These are phyloP conservation scores for Phylloscopus trochiloides DNA, from an alignment of 2,113 vertebrate species.

Conservation along the genomic window DNA sequence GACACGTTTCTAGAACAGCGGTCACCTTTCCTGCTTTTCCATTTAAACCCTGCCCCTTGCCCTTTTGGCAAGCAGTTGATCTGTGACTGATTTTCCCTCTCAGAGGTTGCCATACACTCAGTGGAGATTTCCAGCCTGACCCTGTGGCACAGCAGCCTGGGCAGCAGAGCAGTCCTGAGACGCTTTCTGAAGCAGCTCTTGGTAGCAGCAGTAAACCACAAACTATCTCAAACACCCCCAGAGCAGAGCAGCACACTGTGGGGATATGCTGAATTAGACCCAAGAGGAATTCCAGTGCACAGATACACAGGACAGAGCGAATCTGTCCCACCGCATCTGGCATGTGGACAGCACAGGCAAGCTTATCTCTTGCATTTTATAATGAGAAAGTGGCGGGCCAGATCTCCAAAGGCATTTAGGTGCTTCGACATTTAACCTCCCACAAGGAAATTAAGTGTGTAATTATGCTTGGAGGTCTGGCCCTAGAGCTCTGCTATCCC, in stretches of 20 bases:
- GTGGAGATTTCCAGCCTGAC: background rate
- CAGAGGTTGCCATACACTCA: background rate
- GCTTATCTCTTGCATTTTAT: constrained; percentile 64
- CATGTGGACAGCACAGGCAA: background rate
- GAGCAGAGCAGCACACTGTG: background rate
- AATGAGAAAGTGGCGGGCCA: constrained; percentile 48
- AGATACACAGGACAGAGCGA: background rate
- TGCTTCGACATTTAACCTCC: constrained; percentile 57
- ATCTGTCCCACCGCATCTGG: background rate
- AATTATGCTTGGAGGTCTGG: constrained; percentile 39
- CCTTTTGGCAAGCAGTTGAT: background rate
- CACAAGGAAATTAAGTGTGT: constrained; percentile 11
- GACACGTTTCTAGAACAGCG: background rate
- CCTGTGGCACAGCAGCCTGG: background rate
- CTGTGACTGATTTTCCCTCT: fast-evolving
- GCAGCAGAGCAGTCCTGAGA: background rate
- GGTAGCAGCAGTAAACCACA: background rate
- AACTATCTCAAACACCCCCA: constrained; percentile 3
- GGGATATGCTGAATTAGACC: background rate
- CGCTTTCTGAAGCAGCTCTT: background rate
- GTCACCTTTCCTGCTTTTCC: background rate
- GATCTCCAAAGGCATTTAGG: constrained; percentile 58
- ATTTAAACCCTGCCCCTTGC: fast-evolving
- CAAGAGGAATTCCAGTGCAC: constrained; percentile 20
- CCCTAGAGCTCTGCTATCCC: background rate